A percentile compares a stretch with the other conserved stretches of the same genome.
Evolutionary conservation across 2,888 invertebrate species (phyloP).

Genomic region (Tiliacea aurago): DNA sequence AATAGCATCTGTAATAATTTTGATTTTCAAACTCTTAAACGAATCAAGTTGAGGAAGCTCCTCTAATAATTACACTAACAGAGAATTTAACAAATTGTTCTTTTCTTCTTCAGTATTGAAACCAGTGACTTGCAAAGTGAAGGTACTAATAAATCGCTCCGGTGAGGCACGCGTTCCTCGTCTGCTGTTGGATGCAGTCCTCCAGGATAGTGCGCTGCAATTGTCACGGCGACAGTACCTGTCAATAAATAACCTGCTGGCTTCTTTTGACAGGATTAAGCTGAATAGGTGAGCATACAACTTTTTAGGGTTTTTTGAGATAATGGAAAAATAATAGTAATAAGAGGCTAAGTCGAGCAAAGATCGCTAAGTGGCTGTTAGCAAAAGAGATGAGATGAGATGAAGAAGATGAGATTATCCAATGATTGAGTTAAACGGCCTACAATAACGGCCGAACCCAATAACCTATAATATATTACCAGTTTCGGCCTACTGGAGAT

Average conservation of each 20-base stretch:
- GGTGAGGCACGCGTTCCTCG: constrained; percentile 91
- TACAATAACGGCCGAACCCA: too few relatives aligned
- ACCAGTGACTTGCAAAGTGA: constrained; percentile 94
- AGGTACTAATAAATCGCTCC: constrained; percentile 93
- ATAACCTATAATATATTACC: too few relatives aligned
- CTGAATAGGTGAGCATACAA: constrained; percentile 91
- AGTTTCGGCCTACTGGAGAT: too few relatives aligned
- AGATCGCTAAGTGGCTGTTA: not conserved
- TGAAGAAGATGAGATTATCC: not conserved
- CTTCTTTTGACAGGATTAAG: constrained; percentile 92
- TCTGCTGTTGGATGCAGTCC: constrained; percentile 92
- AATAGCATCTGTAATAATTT: too few relatives aligned
- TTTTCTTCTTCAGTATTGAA: constrained; percentile 91
- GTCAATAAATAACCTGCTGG: constrained; percentile 89
- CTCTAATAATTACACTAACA: not conserved
- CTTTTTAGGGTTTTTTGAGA: not conserved
- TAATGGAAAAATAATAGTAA: not conserved
- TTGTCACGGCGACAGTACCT: constrained; percentile 93
- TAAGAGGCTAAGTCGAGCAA: not conserved
- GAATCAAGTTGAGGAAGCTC: not conserved
- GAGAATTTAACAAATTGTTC: not conserved
- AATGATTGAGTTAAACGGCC: too few relatives aligned
- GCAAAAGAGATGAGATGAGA: too few relatives aligned
- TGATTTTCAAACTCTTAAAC: too few relatives aligned
- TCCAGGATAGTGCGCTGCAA: constrained; percentile 94